These are phyloP conservation scores for Drosophila robusta DNA, from an alignment of 2,888 invertebrate genomes.

Conservation along the genomic window DNA sequence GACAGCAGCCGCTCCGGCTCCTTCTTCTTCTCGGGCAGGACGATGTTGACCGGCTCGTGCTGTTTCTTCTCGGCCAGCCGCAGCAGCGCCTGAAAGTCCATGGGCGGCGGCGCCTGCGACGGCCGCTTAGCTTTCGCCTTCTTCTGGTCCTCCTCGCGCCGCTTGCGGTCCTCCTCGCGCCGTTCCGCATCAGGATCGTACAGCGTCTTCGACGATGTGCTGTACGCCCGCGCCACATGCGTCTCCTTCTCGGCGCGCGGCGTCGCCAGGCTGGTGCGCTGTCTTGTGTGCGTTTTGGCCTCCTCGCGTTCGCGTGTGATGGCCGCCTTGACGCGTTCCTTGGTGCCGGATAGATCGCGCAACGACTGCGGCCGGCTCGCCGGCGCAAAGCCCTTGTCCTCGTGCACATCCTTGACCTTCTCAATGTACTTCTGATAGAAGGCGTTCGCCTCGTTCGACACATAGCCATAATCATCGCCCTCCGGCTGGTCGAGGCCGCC, in stretches of 20 bases:
- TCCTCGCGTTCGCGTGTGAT: conserved; percentile 90
- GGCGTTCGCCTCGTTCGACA: conserved; percentile 92
- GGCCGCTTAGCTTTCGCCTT: conserved; percentile 87
- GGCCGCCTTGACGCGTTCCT: conserved; percentile 92
- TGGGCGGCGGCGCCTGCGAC: conserved; percentile 88
- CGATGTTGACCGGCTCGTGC: conserved; percentile 88
- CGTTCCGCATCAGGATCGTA: conserved; percentile 81
- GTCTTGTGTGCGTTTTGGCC: conserved; percentile 87
- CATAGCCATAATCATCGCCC: conserved; percentile 96
- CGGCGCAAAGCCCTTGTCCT: conserved; percentile 89
- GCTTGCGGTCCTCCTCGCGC: conserved; percentile 77
- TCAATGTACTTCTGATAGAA: conserved; percentile 94
- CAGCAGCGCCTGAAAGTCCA: conserved; percentile 92
- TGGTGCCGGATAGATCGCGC: conserved; percentile 86
- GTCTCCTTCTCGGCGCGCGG: conserved; percentile 26
- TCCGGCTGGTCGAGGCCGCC: conserved; percentile 89
- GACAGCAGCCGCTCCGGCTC: conserved; percentile 91
- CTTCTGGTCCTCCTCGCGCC: conserved; percentile 80
- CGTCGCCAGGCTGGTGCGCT: conserved; percentile 70
- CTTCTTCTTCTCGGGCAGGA: conserved; percentile 86
- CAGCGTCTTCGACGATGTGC: conserved; percentile 76
- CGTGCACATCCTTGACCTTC: conserved; percentile 86
- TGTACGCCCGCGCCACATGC: conserved; percentile 65
- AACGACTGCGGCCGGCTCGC: conserved; percentile 82
- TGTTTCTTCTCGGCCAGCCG: conserved; percentile 94